A percentile compares a stretch with the other conserved stretches of the same genome.
Evolutionary conservation across 2,888 invertebrate genomes (phyloP).

Genomic region (Tridacna gigas): DNA sequence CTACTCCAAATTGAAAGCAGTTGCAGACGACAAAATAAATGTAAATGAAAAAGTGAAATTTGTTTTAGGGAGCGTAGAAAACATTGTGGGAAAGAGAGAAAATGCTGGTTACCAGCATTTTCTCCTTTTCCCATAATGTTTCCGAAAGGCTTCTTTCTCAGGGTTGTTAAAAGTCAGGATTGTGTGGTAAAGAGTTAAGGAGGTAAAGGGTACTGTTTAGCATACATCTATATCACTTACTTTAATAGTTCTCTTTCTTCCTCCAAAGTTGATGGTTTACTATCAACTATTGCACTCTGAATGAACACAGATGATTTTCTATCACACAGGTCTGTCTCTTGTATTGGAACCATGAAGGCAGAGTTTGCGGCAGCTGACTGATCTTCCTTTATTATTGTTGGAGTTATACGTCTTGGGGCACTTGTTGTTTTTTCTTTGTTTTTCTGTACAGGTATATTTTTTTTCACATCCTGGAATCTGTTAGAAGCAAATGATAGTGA

Average conservation of each 20-base stretch:
- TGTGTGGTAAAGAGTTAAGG: no score
- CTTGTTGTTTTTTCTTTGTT: neutral
- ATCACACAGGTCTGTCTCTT: constrained; percentile 34
- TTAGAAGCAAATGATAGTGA: constrained; percentile 34
- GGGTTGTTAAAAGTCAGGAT: no score
- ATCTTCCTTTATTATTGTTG: constrained; percentile 67
- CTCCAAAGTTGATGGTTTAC: constrained; percentile 17
- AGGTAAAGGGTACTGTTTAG: neutral
- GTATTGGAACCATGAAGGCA: constrained; percentile 66
- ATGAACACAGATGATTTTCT: constrained; percentile 1
- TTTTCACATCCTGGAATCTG: constrained; percentile 50
- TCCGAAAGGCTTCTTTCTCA: no score
- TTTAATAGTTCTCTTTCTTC: constrained; percentile 69
- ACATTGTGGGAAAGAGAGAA: no score
- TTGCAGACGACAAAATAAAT: no score
- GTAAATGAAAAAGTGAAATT: no score
- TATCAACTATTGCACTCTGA: constrained; percentile 7
- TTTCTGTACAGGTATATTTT: constrained; percentile 31
- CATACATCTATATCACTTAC: constrained; percentile 46
- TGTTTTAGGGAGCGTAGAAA: no score
- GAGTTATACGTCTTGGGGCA: constrained; percentile 64
- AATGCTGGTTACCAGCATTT: no score
- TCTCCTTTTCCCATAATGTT: no score
- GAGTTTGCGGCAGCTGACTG: constrained; percentile 63
- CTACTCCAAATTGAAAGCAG: no score